phyloP scores from a whole-genome alignment of 1,140 invertebrate genomes.

The Eumeta japonica region DNA sequence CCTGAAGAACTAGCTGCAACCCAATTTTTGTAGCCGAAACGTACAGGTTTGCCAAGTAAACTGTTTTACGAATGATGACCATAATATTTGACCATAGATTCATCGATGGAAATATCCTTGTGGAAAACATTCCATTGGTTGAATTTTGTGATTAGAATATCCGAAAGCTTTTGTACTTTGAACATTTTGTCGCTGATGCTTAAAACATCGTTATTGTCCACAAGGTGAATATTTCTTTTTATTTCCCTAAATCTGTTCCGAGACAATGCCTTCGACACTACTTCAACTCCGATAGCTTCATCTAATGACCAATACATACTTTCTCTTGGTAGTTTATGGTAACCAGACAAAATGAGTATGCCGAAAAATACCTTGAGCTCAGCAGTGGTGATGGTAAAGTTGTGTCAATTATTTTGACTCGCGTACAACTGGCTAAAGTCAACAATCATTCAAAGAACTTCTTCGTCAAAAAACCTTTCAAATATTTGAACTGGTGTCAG shows the following conservation, averaged over 20 bases:
- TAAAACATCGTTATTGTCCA: background rate
- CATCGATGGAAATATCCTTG: constrained; percentile 6
- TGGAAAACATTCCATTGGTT: background rate
- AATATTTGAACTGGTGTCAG: background rate
- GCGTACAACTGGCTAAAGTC: background rate
- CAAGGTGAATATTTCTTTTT: constrained; percentile 1
- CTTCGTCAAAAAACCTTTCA: background rate
- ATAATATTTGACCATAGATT: constrained; percentile 11
- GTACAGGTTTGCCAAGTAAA: constrained; percentile 19
- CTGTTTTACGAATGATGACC: constrained; percentile 19
- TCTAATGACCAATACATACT: background rate
- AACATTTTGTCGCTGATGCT: background rate
- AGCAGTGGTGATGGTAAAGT: background rate
- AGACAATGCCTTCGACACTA: constrained; percentile 1
- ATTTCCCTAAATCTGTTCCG: background rate
- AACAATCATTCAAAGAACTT: background rate
- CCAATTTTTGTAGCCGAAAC: constrained; percentile 26
- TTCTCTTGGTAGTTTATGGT: background rate
- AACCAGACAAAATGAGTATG: background rate
- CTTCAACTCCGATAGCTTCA: background rate
- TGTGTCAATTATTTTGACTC: constrained; percentile 1
- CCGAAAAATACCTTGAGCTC: background rate
- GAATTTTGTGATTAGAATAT: background rate
- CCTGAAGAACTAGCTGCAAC: constrained; percentile 17
- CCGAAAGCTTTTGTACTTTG: background rate